These are phyloP conservation scores for Pelusios castaneus DNA, from an alignment of 2,113 vertebrate species.

Conservation along the genomic window DNA sequence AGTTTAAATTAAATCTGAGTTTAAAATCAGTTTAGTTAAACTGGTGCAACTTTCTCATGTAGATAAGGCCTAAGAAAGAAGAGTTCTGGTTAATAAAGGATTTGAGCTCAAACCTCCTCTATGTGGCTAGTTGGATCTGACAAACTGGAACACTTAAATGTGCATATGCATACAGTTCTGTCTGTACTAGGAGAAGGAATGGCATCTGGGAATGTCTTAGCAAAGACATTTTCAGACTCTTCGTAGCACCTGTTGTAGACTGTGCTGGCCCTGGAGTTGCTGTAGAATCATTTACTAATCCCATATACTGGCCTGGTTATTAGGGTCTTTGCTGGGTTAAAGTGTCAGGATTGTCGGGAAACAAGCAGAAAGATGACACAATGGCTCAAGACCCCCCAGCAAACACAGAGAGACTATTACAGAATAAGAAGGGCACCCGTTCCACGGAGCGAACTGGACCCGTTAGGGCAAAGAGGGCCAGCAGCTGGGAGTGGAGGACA, in stretches of 20 bases:
- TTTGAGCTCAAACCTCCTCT: no score
- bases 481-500: no score
- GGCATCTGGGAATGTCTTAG: neutral
- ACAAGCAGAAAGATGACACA: no score
- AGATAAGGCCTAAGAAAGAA: no score
- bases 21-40: no score
- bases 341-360: neutral
- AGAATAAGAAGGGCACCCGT: neutral
- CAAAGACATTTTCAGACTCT: neutral
- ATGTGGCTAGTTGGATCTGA: no score
- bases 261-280: neutral
- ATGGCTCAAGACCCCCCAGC: neutral
- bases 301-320: neutral
- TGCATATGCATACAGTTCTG: no score
- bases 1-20: no score
- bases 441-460: neutral
- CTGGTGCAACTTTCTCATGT: no score
- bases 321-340: neutral
- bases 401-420: rapidly evolving
- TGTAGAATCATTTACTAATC: neutral
- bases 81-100: no score
- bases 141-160: neutral
- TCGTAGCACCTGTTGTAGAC: neutral
- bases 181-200: neutral
- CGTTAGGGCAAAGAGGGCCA: no score